Percentiles rank a stretch among this genome's conserved stretches.
Evolutionary conservation across 1,140 invertebrate species (phyloP).

Genomic region (Potamilus streckersoni): DNA sequence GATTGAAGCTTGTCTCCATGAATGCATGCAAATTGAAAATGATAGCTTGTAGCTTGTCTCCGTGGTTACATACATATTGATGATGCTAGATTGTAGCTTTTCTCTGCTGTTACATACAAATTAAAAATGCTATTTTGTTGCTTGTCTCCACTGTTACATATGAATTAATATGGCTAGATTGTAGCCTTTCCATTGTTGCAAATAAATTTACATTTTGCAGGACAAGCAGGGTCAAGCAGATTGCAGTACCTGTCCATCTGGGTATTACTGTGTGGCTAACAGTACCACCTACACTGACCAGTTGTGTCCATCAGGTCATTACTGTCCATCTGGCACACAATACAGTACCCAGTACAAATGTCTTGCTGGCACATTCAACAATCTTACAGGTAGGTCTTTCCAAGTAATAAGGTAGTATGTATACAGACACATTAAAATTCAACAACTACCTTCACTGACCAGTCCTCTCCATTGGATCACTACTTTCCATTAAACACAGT

Average conservation of each 20-base stretch:
- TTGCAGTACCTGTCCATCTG: slow-evolving; percentile 57
- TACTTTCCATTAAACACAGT: slow-evolving; percentile 33
- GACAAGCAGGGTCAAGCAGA: slow-evolving; percentile 47
- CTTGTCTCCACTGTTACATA: too few relatives aligned
- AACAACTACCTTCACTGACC: slow-evolving; percentile 57
- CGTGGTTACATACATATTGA: too few relatives aligned
- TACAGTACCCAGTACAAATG: slow-evolving; percentile 54
- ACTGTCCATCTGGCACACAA: slow-evolving; percentile 55
- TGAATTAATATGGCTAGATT: too few relatives aligned
- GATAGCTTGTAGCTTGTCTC: too few relatives aligned
- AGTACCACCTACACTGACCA: slow-evolving; percentile 57
- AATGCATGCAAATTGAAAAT: too few relatives aligned
- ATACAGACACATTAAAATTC: not conserved
- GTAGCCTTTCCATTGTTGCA: not conserved
- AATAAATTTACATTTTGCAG: slow-evolving; percentile 36
- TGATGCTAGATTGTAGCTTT: too few relatives aligned
- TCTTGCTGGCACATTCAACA: slow-evolving; percentile 60
- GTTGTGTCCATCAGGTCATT: slow-evolving; percentile 60
- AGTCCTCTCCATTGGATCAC: slow-evolving; percentile 58
- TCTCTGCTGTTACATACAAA: too few relatives aligned
- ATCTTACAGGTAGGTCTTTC: slow-evolving; percentile 48
- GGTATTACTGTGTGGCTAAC: slow-evolving; percentile 60
- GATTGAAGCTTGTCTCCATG: too few relatives aligned
- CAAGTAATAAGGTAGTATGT: not conserved
- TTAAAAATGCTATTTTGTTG: too few relatives aligned